These are phyloP conservation scores for Syrmaticus mikado DNA, from an alignment of 2,113 vertebrate species.

Conservation along the genomic window DNA sequence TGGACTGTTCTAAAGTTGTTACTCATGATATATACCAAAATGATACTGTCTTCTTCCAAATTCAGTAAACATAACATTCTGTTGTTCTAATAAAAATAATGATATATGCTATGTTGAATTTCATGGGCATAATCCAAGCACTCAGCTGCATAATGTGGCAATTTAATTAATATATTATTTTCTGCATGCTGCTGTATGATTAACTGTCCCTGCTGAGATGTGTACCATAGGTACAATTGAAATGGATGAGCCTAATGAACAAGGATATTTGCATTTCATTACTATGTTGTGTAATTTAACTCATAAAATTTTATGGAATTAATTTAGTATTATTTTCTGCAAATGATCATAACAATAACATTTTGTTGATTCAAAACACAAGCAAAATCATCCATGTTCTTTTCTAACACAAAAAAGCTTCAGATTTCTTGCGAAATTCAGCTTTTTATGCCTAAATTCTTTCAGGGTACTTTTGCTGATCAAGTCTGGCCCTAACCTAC, in stretches of 20 bases:
- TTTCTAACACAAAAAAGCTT: not conserved
- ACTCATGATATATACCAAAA: slow-evolving; percentile 44
- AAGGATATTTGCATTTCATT: slow-evolving; percentile 76
- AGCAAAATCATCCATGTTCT: not conserved
- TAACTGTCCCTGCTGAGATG: slow-evolving; percentile 65
- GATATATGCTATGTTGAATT: slow-evolving; percentile 52
- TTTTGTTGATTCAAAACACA: slow-evolving; percentile 33
- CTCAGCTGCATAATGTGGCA: slow-evolving; percentile 46
- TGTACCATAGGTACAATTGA: slow-evolving; percentile 68
- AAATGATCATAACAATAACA: slow-evolving; percentile 52
- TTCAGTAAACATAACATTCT: slow-evolving; percentile 39
- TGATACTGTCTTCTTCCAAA: not conserved
- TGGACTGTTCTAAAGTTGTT: not conserved
- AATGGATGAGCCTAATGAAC: slow-evolving; percentile 74
- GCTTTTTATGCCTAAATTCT: slow-evolving; percentile 2
- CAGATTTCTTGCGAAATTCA: not conserved
- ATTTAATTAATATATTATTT: slow-evolving; percentile 74
- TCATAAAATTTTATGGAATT: slow-evolving; percentile 72
- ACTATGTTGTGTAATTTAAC: slow-evolving; percentile 67
- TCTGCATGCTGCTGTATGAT: slow-evolving; percentile 65
- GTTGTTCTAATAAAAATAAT: slow-evolving; percentile 50
- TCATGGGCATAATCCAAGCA: slow-evolving; percentile 64
- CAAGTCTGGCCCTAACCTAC: not conserved
- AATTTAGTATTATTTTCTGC: slow-evolving; percentile 67
- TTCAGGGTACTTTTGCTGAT: not conserved